A percentile compares a stretch with the other conserved stretches of the same genome.
phyloP scores from a whole-genome alignment of 2,113 vertebrate genomes.

The Microtus ochrogaster region DNA sequence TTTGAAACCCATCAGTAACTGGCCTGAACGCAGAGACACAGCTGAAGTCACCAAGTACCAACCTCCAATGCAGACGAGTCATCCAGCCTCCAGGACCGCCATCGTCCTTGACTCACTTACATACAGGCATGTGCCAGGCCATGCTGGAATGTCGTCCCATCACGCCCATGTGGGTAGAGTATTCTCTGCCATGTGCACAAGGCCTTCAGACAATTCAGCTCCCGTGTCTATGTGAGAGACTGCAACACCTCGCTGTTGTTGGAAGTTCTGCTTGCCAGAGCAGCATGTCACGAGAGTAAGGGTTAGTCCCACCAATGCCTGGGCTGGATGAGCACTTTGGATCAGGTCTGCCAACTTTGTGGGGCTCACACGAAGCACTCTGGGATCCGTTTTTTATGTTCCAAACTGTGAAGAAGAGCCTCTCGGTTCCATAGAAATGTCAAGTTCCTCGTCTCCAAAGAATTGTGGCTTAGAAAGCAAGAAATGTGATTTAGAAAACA shows the following conservation, averaged over 20 bases:
- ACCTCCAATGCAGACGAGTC: slow-evolving; percentile 9
- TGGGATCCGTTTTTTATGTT: not conserved
- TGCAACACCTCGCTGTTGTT: rapidly evolving
- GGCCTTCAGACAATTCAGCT: not conserved
- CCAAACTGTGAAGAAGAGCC: not conserved
- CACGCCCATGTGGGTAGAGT: rapidly evolving
- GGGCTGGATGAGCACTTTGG: not conserved
- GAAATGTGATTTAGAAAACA: not conserved
- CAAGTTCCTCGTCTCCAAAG: not conserved
- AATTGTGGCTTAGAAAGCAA: slow-evolving; percentile 16
- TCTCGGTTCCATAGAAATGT: not conserved
- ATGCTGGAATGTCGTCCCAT: not conserved
- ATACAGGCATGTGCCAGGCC: not conserved
- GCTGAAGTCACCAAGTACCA: slow-evolving; percentile 60
- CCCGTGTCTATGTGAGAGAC: not conserved
- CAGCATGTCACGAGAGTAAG: not conserved
- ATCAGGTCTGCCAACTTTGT: not conserved
- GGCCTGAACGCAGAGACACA: slow-evolving; percentile 62
- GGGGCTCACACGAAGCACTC: not conserved
- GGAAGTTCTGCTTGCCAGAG: not conserved
- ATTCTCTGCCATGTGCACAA: not conserved
- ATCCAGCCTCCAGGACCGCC: not conserved
- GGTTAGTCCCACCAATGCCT: not conserved
- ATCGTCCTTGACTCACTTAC: not conserved
- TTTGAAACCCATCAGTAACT: slow-evolving; percentile 47